A percentile compares a stretch with the other conserved stretches of the same genome.
Evolutionary conservation across 2,113 vertebrate species (phyloP).

Genomic region (Oryzias curvinotus): DNA sequence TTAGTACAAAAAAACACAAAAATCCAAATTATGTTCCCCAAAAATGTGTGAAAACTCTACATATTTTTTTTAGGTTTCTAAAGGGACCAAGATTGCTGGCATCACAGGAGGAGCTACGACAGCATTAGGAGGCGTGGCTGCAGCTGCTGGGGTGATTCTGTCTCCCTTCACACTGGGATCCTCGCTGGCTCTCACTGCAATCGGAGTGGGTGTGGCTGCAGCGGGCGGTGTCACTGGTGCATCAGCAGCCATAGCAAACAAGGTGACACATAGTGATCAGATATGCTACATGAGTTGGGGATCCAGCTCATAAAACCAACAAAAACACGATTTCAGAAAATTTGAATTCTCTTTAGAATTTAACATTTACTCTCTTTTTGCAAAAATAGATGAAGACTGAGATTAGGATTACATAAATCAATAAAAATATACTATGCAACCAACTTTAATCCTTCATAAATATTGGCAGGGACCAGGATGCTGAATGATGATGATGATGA

Average conservation of each 20-base stretch:
- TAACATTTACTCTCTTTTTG: too few species aligned
- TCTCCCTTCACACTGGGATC: conserved; percentile 59
- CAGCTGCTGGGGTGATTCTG: conserved; percentile 59
- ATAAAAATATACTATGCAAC: too few species aligned
- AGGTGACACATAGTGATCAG: conserved; percentile 1
- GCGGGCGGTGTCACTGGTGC: conserved; percentile 62
- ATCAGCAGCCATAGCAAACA: conserved; percentile 55
- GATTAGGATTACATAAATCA: too few species aligned
- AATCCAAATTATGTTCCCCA: not conserved
- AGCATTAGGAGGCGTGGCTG: conserved; percentile 51
- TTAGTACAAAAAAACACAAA: not conserved
- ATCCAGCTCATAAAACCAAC: too few species aligned
- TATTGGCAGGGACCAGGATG: too few species aligned
- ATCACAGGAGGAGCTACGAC: conserved; percentile 60
- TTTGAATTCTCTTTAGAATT: too few species aligned
- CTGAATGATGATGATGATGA: too few species aligned
- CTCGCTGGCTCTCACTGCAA: conserved; percentile 48
- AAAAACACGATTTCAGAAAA: too few species aligned
- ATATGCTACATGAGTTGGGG: too few species aligned
- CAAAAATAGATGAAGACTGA: too few species aligned
- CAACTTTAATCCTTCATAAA: too few species aligned
- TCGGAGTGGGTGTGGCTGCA: conserved; percentile 53
- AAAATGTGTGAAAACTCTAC: accelerated
- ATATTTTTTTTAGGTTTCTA: conserved; percentile 17
- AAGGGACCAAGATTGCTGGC: conserved; percentile 54